Evolutionary conservation across 2,113 vertebrate genomes (phyloP).

Genomic region (Elaphurus davidianus): DNA sequence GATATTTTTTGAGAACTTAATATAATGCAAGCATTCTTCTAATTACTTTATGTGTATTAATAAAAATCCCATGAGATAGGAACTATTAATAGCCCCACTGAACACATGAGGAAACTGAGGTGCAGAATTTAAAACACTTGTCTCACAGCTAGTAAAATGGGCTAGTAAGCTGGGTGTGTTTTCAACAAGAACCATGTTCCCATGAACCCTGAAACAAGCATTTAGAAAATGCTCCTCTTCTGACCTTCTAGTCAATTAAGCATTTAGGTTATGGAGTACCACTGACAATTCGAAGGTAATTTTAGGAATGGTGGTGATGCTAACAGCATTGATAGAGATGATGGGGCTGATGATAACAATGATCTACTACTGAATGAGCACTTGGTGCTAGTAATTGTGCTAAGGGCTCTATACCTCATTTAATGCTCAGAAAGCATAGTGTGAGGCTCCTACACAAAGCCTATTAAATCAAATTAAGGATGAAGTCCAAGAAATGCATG

Average conservation of each 20-base stretch:
- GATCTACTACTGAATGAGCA: neutral
- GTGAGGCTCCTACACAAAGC: neutral
- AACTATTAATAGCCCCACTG: neutral
- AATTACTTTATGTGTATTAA: neutral
- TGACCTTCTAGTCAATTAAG: neutral
- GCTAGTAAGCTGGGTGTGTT: neutral
- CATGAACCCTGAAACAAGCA: neutral
- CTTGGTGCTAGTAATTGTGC: neutral
- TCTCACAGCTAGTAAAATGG: neutral
- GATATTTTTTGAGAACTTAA: neutral
- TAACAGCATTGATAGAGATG: neutral
- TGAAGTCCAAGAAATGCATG: neutral
- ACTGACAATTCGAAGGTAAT: neutral
- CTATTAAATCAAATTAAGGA: neutral
- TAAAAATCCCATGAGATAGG: neutral
- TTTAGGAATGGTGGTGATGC: neutral
- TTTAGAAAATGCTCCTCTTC: neutral
- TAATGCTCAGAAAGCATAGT: neutral
- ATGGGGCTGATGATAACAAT: neutral
- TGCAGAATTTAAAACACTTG: neutral
- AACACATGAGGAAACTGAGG: neutral
- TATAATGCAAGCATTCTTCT: neutral
- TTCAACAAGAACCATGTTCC: neutral
- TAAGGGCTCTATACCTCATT: neutral
- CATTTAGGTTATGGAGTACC: neutral